phyloP scores from a whole-genome alignment of 2,797 vertebrate species.

The Leptatherina wallacei region DNA sequence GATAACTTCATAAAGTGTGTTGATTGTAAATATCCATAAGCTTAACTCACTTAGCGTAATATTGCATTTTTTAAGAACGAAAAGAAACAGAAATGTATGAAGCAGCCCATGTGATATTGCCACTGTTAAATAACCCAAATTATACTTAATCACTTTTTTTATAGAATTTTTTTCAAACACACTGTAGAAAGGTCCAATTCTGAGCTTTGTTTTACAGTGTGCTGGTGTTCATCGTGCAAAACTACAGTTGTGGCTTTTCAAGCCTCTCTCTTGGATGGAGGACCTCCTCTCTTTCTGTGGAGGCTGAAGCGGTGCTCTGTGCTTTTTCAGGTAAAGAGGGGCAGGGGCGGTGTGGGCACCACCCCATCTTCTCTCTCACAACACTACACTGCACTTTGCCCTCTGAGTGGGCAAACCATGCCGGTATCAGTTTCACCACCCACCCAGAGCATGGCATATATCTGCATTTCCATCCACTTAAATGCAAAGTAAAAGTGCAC shows the following conservation, averaged over 20 bases:
- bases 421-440: conserved; percentile 84
- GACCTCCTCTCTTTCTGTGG: conserved; percentile 74
- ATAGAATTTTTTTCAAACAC: conserved; percentile 4
- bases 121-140: background rate
- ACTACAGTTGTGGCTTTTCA: conserved; percentile 42
- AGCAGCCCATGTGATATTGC: background rate
- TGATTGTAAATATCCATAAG: background rate
- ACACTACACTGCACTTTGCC: conserved; percentile 75
- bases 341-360: conserved; percentile 80
- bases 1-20: conserved; percentile 21
- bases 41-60: background rate
- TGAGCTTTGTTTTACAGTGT: conserved; percentile 26
- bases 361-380: conserved; percentile 77
- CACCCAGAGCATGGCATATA: conserved; percentile 80
- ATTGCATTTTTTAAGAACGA: background rate
- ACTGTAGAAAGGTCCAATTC: conserved; percentile 13
- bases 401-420: conserved; percentile 80
- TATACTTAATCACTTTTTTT: conserved; percentile 11
- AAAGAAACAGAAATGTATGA: background rate
- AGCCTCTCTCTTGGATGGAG: conserved; percentile 63
- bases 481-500: conserved; percentile 84
- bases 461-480: conserved; percentile 85
- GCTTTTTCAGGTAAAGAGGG: conserved; percentile 82
- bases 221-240: conserved; percentile 50
- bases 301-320: conserved; percentile 75